A percentile compares a stretch with the other conserved stretches of the same genome.
Conservation (phyloP, 2,797 vertebrate genomes). For the Prionace glauca region DNA sequence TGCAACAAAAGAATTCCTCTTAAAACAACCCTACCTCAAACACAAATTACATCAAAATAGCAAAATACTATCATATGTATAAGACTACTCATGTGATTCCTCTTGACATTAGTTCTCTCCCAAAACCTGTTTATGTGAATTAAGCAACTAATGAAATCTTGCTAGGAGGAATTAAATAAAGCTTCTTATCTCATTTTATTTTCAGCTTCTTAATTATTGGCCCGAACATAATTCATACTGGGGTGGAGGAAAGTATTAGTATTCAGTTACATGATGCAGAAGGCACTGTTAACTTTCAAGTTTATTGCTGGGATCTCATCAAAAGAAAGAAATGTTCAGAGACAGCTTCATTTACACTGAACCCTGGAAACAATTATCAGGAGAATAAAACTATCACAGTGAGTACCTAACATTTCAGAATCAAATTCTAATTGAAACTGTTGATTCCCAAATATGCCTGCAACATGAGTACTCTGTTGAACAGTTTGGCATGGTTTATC, state of each 20-base stretch:
- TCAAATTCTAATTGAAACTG: background rate
- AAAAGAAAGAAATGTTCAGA: background rate
- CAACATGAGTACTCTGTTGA: background rate
- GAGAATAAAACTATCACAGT: background rate
- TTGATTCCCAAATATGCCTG: background rate
- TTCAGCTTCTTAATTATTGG: background rate
- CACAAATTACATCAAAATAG: too few relatives aligned
- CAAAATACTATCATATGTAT: too few relatives aligned
- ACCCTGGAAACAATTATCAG: background rate
- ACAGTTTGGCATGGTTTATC: background rate
- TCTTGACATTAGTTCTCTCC: background rate
- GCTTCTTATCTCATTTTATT: background rate
- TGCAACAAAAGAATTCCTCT: too few relatives aligned
- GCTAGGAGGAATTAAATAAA: background rate
- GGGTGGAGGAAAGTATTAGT: background rate
- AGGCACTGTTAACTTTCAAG: background rate
- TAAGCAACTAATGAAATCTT: background rate
- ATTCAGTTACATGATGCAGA: background rate
- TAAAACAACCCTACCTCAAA: too few relatives aligned
- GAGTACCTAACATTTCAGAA: background rate
- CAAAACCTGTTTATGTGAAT: background rate
- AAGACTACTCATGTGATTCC: background rate
- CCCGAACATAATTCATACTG: background rate
- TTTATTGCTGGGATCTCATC: conserved; percentile 16
- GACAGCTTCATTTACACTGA: background rate